Conservation (phyloP, 1,140 invertebrate species). For the Ericerus pela region DNA sequence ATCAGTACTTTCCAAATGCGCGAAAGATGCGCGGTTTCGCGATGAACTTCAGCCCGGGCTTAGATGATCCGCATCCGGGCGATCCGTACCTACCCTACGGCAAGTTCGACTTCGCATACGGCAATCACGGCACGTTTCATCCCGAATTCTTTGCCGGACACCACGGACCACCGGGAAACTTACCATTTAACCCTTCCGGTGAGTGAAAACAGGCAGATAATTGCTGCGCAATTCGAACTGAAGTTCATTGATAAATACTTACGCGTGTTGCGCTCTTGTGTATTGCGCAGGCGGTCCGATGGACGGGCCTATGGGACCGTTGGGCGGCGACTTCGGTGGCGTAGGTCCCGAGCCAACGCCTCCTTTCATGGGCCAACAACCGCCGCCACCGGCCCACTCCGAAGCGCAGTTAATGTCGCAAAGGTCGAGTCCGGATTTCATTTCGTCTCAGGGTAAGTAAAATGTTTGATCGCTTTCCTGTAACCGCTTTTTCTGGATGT, state of each 20-base stretch:
- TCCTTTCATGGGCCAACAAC: conserved; percentile 40
- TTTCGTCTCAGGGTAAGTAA: conserved; percentile 17
- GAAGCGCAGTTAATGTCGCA: conserved; percentile 25
- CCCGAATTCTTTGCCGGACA: conserved; percentile 76
- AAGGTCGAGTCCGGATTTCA: conserved; percentile 17
- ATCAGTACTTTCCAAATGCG: conserved; percentile 74
- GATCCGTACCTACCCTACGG: conserved; percentile 73
- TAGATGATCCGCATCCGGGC: conserved; percentile 60
- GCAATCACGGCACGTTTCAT: conserved; percentile 66
- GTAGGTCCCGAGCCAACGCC: conserved; percentile 45
- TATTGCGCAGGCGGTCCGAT: conserved; percentile 42
- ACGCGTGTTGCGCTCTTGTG: not conserved
- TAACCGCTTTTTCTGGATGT: too few species aligned
- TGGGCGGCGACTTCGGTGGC: conserved; percentile 44
- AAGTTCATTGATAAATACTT: not conserved
- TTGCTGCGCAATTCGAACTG: not conserved
- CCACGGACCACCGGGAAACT: conserved; percentile 52
- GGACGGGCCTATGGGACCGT: conserved; percentile 44
- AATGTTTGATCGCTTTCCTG: too few species aligned
- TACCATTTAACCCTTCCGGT: conserved; percentile 27
- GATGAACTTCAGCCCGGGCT: conserved; percentile 70
- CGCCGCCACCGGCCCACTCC: conserved; percentile 34
- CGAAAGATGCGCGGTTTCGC: conserved; percentile 80
- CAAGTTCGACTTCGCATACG: conserved; percentile 81
- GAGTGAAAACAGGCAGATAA: conserved; percentile 5